Conservation (phyloP, 2,888 invertebrate genomes). For the Scaptodrosophila latifasciaeformis region DNA sequence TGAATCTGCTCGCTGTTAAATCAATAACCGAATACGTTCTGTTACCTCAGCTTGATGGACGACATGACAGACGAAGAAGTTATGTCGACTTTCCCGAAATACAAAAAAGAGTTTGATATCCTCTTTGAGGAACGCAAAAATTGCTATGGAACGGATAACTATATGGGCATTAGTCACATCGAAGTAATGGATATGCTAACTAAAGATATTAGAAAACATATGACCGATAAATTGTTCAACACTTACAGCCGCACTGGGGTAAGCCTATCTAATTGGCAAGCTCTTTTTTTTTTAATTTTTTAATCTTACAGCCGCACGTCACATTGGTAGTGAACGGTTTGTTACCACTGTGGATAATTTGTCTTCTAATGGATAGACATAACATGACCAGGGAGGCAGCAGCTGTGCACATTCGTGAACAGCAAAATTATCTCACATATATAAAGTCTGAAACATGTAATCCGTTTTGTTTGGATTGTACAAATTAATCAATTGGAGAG, state of each 20-base stretch:
- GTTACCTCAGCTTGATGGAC: slow-evolving; percentile 37
- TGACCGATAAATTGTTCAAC: slow-evolving; percentile 53
- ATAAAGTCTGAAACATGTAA: slow-evolving; percentile 41
- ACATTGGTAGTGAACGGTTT: slow-evolving; percentile 60
- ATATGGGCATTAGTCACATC: slow-evolving; percentile 43
- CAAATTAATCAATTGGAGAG: no score
- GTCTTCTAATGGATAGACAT: slow-evolving; percentile 66
- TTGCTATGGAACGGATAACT: slow-evolving; percentile 33
- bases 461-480: slow-evolving; percentile 33
- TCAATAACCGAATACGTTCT: slow-evolving; percentile 34
- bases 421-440: slow-evolving; percentile 53
- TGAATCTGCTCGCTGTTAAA: slow-evolving; percentile 41
- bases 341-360: slow-evolving; percentile 68
- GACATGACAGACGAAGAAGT: slow-evolving; percentile 39
- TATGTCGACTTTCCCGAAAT: slow-evolving; percentile 37
- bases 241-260: slow-evolving; percentile 33
- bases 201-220: slow-evolving; percentile 33
- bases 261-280: background rate
- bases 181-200: slow-evolving; percentile 52
- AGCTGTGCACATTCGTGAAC: slow-evolving; percentile 56
- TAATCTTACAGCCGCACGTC: background rate
- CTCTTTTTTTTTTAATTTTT: background rate
- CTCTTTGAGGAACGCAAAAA: slow-evolving; percentile 39
- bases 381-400: slow-evolving; percentile 53
- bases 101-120: slow-evolving; percentile 37